Evolutionary conservation across 2,888 invertebrate genomes (phyloP).

Genomic region (Autographa pulchrina): DNA sequence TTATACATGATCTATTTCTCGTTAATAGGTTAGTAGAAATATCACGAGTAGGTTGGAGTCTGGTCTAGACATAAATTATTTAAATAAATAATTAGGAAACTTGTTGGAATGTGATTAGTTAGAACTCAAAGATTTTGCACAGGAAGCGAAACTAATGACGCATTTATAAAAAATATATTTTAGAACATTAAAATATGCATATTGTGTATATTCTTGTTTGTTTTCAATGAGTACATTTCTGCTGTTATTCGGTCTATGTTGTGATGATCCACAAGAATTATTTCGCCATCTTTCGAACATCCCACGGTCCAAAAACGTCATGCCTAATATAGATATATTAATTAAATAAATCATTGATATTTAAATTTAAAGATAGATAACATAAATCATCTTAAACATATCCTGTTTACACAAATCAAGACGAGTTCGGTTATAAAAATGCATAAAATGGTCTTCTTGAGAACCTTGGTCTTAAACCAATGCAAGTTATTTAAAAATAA

Average conservation of each 20-base stretch:
- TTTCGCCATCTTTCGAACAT: not conserved
- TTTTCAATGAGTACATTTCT: too few species aligned
- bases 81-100: not conserved
- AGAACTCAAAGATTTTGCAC: not conserved
- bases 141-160: not conserved
- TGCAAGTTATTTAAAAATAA: constrained; percentile 22
- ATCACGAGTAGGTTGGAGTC: not conserved
- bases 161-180: too few species aligned
- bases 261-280: too few species aligned
- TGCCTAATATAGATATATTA: not conserved
- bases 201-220: too few species aligned
- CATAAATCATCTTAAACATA: not conserved
- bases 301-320: not conserved
- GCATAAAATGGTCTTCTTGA: constrained; percentile 6
- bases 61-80: not conserved
- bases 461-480: constrained; percentile 33
- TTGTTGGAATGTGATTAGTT: too few species aligned
- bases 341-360: not conserved
- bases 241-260: not conserved
- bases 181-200: too few species aligned
- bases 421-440: constrained; percentile 6
- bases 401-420: not conserved
- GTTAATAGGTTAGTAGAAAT: not conserved
- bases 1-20: constrained; percentile 1
- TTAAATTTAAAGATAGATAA: not conserved